Evolutionary conservation across 2,888 invertebrate genomes (phyloP), one percentile per base, ranked within the genome.

Genomic region (Zygothrica quintamaculata): DNA sequence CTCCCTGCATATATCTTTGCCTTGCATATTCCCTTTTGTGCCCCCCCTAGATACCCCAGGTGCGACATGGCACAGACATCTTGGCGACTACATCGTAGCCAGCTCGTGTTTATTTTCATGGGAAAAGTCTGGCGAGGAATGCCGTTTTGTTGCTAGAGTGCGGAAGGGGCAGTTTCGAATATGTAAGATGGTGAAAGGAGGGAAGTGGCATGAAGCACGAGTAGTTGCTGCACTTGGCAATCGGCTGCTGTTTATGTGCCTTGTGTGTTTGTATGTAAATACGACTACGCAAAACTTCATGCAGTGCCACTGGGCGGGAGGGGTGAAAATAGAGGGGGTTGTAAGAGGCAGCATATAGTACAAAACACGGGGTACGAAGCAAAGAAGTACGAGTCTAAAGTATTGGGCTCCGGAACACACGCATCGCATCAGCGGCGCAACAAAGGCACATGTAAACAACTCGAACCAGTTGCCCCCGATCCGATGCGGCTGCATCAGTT

Each of bases 361-460:
- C n/a, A n/a, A n/a, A n/a, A n/a, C n/a, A n/a, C n/a, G n/a, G n/a
- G n/a, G n/a, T n/a, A n/a, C n/a, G n/a, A n/a, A n/a, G n/a, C n/a
- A n/a, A n/a, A n/a, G 3, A 7, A 31, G 16, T 9, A 18, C 37
- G 16, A 9, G 37, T 22, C n/a, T 13, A 16, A 9, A 13, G 43
- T 26, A 9, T 8, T n/a, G 40, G 13, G 12, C 64, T 44, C 33
- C 58, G 62, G 84, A 81, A 84, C 80, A 81, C 80, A 81, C 80
- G 80, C 80, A 84, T 86, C 84, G 86, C 79, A 44, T 60, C 74
- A 73, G 67, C 78, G 82, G 82, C 74, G 84, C 78, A 78, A 78
- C 79, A 86, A 84, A 81, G 87, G 80, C 82, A 84, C 87, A 85
- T 85, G 82, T 84, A 84, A 84, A 84, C 82, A 84, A 84, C 74